These are phyloP conservation scores for Paramisgurnus dabryanus DNA, from an alignment of 2,113 vertebrate genomes.

Conservation along the genomic window DNA sequence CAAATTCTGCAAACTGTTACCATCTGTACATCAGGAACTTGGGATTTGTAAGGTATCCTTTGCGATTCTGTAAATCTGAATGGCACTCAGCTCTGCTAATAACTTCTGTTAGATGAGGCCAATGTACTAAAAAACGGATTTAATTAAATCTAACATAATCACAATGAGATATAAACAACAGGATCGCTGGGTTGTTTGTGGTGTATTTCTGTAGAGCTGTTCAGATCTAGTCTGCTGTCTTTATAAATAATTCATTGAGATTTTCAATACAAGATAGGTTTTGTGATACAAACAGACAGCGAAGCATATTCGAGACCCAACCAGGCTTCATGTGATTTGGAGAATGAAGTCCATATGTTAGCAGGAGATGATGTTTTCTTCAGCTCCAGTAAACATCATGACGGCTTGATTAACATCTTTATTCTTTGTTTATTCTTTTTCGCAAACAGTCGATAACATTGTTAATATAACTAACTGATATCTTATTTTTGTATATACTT, in stretches of 20 bases:
- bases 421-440: constrained; percentile 27
- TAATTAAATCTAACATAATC: constrained; percentile 5
- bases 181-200: background rate
- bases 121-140: background rate
- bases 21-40: no score
- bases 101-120: background rate
- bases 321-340: background rate
- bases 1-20: no score
- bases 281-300: constrained; percentile 5
- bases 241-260: constrained; percentile 35
- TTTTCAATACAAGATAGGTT: constrained; percentile 18
- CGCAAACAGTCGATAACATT: background rate
- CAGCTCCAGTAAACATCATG: background rate
- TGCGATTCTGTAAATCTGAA: no score
- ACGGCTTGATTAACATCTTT: constrained; percentile 16
- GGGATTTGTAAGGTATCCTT: no score
- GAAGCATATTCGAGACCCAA: constrained; percentile 7
- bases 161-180: background rate
- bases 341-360: background rate
- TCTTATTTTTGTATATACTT: constrained; percentile 10
- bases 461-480: background rate
- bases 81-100: no score
- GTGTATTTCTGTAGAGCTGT: constrained; percentile 1
- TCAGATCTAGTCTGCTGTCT: constrained; percentile 2
- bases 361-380: constrained; percentile 1